Evolutionary conservation across 1,140 invertebrate genomes (phyloP), one percentile per base, ranked within the genome.

Genomic region (Glomeris maerens): DNA sequence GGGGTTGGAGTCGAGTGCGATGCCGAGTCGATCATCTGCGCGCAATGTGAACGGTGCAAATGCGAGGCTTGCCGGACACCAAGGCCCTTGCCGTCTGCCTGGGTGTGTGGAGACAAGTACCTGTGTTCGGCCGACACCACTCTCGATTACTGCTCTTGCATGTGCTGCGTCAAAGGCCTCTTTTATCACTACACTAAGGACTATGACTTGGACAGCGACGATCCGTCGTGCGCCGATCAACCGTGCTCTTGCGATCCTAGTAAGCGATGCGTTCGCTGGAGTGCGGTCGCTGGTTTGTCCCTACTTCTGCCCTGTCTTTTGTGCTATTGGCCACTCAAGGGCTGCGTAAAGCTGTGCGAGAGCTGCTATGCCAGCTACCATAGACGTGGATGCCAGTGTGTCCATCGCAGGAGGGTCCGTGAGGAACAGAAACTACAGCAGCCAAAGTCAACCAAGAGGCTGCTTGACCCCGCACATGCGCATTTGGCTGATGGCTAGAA

Each of bases 161-260:
- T 94, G 68, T 94, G 89, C 71, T 92, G 87, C 67, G 87, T 89
- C 56, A 90, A 92, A 65, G 86, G 81, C 38, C 64, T 89, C 27
- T 90, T 92, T 66, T 95, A 94, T 68, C 90, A 94, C 65, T 92
- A 86, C 68, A 78, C 79, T 52, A 78, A 81, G 61, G 76, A 78
- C 59, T 74, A 74, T 54, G 81, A 83, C 58, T 75, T 76, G 52
- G 79, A 81, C 52, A 73, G 73, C 40, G 76, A 69, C 25, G 67
- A 67, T 14, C 75, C 74, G 45, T 69, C 73, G 50, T 84, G 80
- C 63, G 82, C 83, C 55, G 84, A 88, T 66, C 79, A 89, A 68
- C 87, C 86, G 2, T 90, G 86, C 66, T 84, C 83, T 45, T 90
- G 84, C 67, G 76, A 75, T 27, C 79, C 83, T 0, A 75, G 78